Percentiles rank a stretch among this genome's conserved stretches.
Evolutionary conservation across 2,797 vertebrate genomes (phyloP).

Genomic region (Leucoraja ocellata): DNA sequence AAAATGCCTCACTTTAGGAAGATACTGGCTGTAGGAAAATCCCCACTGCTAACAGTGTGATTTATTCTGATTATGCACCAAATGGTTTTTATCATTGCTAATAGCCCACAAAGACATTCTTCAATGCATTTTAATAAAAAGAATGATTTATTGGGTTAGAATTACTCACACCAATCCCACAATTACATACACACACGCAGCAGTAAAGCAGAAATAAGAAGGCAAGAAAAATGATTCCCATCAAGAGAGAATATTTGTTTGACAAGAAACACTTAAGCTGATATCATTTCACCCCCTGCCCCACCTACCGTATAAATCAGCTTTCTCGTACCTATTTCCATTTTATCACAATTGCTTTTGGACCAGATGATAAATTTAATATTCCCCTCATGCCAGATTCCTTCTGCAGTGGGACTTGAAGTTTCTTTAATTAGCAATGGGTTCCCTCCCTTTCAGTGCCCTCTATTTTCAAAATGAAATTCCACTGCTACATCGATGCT

Average conservation of each 20-base stretch:
- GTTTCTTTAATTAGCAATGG: neutral
- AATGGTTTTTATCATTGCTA: conserved; percentile 30
- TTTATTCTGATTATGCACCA: conserved; percentile 11
- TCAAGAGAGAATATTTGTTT: neutral
- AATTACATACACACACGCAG: neutral
- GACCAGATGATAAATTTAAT: neutral
- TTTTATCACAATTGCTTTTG: neutral
- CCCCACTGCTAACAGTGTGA: neutral
- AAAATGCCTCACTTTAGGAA: neutral
- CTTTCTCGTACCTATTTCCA: neutral
- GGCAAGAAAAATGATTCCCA: neutral
- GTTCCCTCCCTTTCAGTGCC: neutral
- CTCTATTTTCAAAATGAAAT: neutral
- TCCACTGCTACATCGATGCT: neutral
- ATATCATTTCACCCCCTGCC: neutral
- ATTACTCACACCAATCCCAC: conserved; percentile 14
- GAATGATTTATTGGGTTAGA: conserved; percentile 8
- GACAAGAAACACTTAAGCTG: conserved; percentile 11
- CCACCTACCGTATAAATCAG: neutral
- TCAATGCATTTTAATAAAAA: conserved; percentile 35
- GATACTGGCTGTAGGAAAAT: neutral
- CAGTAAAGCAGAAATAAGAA: neutral
- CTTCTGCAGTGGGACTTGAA: neutral
- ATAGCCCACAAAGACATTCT: conserved; percentile 21
- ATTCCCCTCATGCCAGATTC: neutral